These are phyloP conservation scores for Trisateles emortualis DNA, from an alignment of 2,888 invertebrate species.

Conservation along the genomic window DNA sequence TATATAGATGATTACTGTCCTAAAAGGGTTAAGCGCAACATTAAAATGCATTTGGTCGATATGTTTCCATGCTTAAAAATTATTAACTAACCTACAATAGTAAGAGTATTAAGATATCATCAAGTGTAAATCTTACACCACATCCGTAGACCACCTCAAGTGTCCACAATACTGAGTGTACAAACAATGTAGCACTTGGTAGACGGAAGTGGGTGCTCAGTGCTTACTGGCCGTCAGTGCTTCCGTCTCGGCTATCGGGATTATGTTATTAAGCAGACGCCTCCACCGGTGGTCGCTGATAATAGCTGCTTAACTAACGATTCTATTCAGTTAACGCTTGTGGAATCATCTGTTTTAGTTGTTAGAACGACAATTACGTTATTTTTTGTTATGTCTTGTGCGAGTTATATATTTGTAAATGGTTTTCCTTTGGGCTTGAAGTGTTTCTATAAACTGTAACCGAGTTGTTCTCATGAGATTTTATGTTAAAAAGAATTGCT, in stretches of 20 bases:
- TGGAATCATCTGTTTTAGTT: not conserved
- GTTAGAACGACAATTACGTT: too few relatives aligned
- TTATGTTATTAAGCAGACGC: constrained; percentile 78
- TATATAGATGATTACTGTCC: too few relatives aligned
- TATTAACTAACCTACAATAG: too few relatives aligned
- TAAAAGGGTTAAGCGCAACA: too few relatives aligned
- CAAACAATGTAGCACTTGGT: constrained; percentile 21
- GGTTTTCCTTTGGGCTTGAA: too few relatives aligned
- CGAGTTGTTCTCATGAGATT: too few relatives aligned
- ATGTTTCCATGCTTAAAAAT: too few relatives aligned
- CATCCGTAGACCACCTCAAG: constrained; percentile 42
- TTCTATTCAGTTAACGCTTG: constrained; percentile 36
- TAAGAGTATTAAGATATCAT: not conserved
- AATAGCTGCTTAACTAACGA: constrained; percentile 47
- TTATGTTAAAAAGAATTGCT: too few relatives aligned
- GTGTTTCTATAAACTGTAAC: too few relatives aligned
- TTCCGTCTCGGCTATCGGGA: constrained; percentile 73
- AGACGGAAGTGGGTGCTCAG: constrained; percentile 68
- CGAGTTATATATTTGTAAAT: too few relatives aligned
- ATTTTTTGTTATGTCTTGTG: too few relatives aligned
- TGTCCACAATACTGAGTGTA: constrained; percentile 36
- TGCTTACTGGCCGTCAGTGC: constrained; percentile 52
- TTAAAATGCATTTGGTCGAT: too few relatives aligned
- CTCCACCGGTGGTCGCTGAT: constrained; percentile 69
- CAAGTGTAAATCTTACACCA: constrained; percentile 13